phyloP scores from a whole-genome alignment of 2,888 invertebrate genomes.

The Metacarcinus magister region DNA sequence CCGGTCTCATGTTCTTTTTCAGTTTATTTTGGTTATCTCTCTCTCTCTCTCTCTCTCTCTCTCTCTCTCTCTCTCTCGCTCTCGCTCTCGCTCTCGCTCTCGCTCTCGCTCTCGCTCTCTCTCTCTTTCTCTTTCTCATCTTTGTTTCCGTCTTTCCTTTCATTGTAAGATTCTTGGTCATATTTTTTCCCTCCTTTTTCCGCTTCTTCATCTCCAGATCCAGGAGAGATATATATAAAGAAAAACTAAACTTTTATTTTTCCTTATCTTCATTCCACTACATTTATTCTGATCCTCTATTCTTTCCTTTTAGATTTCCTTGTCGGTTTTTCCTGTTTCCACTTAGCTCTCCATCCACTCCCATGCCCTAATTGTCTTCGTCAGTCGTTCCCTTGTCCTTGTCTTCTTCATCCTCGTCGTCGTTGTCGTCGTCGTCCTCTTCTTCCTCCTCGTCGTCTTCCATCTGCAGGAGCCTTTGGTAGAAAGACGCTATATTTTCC shows the following conservation, averaged over 20 bases:
- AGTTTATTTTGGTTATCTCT: background rate
- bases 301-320: background rate
- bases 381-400: background rate
- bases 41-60: background rate
- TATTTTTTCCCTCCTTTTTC: background rate
- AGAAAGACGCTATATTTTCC: background rate
- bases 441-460: background rate
- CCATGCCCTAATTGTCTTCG: background rate
- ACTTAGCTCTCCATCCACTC: background rate
- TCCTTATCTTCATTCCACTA: constrained; percentile 41
- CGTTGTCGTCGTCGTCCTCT: background rate
- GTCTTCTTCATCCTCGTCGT: background rate
- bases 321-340: background rate
- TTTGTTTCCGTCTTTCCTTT: background rate
- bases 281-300: constrained; percentile 6
- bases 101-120: background rate
- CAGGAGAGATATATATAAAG: no score
- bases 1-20: no score
- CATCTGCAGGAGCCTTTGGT: background rate
- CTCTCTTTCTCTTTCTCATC: background rate
- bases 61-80: background rate
- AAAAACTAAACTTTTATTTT: background rate
- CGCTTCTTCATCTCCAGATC: background rate
- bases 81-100: background rate
- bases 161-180: background rate